These are phyloP conservation scores for Anguilla marmorata DNA, from an alignment of 2,797 vertebrate species.

Conservation along the genomic window DNA sequence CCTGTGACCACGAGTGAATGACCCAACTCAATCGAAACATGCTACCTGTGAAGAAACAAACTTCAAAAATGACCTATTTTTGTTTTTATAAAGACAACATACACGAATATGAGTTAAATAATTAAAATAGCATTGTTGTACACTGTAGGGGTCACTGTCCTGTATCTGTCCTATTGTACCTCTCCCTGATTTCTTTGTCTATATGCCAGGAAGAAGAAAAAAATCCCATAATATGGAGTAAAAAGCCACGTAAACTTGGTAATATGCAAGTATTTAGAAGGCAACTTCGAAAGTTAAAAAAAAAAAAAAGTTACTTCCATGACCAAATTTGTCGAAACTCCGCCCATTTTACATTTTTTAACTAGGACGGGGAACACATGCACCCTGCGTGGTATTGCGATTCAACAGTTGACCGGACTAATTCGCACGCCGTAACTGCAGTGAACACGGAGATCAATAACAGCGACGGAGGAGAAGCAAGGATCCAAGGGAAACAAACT, in stretches of 20 bases:
- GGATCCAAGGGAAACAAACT: conserved; percentile 1
- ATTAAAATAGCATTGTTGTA: neutral
- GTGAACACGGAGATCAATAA: conserved; percentile 21
- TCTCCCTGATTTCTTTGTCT: neutral
- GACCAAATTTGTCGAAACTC: conserved; percentile 27
- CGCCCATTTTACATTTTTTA: conserved; percentile 13
- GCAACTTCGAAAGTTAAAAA: neutral
- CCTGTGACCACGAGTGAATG: too few species aligned
- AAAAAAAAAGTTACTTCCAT: conserved; percentile 14
- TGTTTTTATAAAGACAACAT: conserved; percentile 6
- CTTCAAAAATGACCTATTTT: too few species aligned
- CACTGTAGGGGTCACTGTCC: neutral
- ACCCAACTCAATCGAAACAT: too few species aligned
- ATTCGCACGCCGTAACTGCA: conserved; percentile 24
- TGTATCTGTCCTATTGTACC: neutral
- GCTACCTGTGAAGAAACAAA: too few species aligned
- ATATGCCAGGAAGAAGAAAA: neutral
- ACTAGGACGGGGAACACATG: conserved; percentile 43
- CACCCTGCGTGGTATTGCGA: conserved; percentile 25
- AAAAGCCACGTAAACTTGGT: neutral
- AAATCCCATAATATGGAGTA: neutral
- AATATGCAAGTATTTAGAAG: neutral
- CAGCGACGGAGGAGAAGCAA: neutral
- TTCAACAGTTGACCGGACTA: conserved; percentile 42
- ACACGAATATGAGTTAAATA: neutral